These are phyloP conservation scores for Mallotus villosus DNA, from an alignment of 2,797 vertebrate species.

Conservation along the genomic window DNA sequence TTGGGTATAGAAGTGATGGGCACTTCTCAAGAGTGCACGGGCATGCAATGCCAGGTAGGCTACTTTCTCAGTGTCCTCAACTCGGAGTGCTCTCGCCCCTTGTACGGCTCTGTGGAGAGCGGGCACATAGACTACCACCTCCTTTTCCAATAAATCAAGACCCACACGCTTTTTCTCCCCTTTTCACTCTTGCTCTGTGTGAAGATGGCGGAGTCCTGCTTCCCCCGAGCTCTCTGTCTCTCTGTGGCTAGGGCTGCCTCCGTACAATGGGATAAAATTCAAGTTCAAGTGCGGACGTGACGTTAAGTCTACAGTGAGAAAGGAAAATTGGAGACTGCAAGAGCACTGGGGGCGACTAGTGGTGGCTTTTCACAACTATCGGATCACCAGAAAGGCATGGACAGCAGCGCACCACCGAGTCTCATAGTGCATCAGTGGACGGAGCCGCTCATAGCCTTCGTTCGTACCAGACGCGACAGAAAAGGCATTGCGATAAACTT, in stretches of 20 bases:
- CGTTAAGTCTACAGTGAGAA: conserved; percentile 97
- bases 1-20: conserved; percentile 62
- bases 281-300: conserved; percentile 99
- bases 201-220: conserved; percentile 90
- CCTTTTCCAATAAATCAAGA: conserved; percentile 63
- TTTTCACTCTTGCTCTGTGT: conserved; percentile 72
- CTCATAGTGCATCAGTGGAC: conserved; percentile 18
- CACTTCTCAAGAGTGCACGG: conserved; percentile 75
- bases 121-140: conserved; percentile 65
- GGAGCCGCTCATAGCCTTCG: background rate
- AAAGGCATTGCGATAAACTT: background rate
- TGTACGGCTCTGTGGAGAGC: conserved; percentile 78
- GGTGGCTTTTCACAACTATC: conserved; percentile 92
- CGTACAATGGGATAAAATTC: conserved; percentile 98
- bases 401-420: conserved; percentile 10
- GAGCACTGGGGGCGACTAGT: conserved; percentile 99
- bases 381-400: conserved; percentile 61
- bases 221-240: conserved; percentile 88
- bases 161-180: conserved; percentile 58
- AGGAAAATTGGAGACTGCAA: conserved; percentile 92
- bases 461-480: conserved; percentile 2
- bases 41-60: conserved; percentile 72
- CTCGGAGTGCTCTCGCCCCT: conserved; percentile 81
- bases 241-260: conserved; percentile 95
- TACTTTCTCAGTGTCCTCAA: conserved; percentile 64